Evolutionary conservation across 2,113 vertebrate species (phyloP).

Genomic region (Oryctolagus cuniculus): DNA sequence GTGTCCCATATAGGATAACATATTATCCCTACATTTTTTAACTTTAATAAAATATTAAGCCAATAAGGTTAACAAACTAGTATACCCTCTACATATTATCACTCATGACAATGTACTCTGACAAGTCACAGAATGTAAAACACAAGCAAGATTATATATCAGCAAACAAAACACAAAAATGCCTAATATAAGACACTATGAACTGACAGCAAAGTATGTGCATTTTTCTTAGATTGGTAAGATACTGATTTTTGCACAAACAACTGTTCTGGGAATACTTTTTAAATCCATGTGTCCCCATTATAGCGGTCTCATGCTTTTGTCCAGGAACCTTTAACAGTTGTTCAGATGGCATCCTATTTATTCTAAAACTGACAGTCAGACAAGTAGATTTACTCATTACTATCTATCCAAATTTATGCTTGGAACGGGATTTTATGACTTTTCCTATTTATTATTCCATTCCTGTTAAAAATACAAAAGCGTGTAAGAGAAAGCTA

Average conservation of each 20-base stretch:
- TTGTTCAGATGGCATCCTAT: background rate
- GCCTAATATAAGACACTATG: background rate
- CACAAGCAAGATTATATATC: background rate
- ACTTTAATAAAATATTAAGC: background rate
- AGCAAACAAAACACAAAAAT: background rate
- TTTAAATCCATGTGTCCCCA: constrained; percentile 28
- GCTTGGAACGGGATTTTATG: background rate
- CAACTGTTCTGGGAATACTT: background rate
- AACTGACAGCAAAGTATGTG: background rate
- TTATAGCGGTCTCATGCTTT: background rate
- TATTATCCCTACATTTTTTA: background rate
- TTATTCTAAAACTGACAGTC: background rate
- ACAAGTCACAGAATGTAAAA: background rate
- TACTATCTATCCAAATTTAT: constrained; percentile 1
- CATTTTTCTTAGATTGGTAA: background rate
- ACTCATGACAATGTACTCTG: background rate
- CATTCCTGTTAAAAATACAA: constrained; percentile 11
- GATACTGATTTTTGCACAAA: background rate
- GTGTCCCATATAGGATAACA: background rate
- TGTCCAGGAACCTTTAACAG: background rate
- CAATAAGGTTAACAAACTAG: background rate
- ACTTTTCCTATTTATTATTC: background rate
- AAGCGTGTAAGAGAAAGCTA: background rate
- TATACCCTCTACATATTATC: background rate
- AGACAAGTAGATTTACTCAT: background rate